These are phyloP conservation scores for Noctua janthe DNA, from an alignment of 2,888 invertebrate genomes.

Conservation along the genomic window DNA sequence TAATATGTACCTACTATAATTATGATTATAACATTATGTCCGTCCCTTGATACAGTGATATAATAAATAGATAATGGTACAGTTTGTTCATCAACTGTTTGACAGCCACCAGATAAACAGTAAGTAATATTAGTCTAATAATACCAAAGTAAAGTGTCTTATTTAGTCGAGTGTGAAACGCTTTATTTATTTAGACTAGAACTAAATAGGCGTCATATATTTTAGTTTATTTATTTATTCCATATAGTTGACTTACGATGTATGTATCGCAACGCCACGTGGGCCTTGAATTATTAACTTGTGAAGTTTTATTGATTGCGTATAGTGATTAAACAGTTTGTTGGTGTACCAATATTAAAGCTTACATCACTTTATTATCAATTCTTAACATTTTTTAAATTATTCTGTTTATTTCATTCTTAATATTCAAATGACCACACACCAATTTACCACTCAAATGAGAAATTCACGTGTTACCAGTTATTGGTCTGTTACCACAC, in stretches of 20 bases:
- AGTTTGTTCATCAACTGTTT: conserved; percentile 57
- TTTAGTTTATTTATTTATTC: conserved; percentile 65
- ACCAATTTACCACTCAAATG: conserved; percentile 52
- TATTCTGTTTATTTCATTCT: neutral
- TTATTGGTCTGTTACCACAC: conserved; percentile 63
- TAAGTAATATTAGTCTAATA: conserved; percentile 80
- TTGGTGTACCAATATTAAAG: neutral
- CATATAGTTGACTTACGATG: conserved; percentile 13
- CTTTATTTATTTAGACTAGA: conserved; percentile 85
- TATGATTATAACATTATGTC: conserved; percentile 57
- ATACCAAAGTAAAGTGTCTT: conserved; percentile 89
- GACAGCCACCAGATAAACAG: conserved; percentile 55
- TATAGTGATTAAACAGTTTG: neutral
- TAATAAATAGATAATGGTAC: conserved; percentile 47
- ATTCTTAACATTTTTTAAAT: neutral
- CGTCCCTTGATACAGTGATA: conserved; percentile 70
- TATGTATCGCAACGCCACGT: neutral
- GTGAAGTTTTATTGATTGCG: conserved; percentile 4
- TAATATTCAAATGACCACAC: conserved; percentile 19
- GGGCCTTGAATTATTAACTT: conserved; percentile 14
- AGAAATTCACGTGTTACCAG: conserved; percentile 60
- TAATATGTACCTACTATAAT: conserved; percentile 31
- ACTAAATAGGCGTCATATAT: conserved; percentile 60
- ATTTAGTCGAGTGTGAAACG: conserved; percentile 89
- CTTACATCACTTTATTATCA: neutral